Conservation (phyloP, 2,113 vertebrate species). For the Anhinga anhinga region DNA sequence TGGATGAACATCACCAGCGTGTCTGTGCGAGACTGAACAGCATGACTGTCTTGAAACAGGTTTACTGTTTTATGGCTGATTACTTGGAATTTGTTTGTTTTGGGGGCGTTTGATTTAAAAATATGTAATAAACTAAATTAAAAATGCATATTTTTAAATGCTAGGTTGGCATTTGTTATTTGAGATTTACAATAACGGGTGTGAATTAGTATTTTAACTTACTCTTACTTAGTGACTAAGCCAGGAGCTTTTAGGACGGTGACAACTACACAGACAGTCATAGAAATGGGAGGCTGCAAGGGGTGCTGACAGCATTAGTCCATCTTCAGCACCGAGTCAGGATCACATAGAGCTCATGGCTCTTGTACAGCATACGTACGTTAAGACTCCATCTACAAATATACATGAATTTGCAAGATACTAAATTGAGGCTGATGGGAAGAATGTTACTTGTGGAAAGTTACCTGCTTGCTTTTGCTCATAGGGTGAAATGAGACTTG, state of each 20-base stretch:
- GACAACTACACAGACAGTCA: too few relatives aligned
- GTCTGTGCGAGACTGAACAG: background rate
- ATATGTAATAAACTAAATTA: background rate
- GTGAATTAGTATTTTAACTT: background rate
- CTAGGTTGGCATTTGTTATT: background rate
- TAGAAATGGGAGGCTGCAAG: background rate
- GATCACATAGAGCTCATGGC: background rate
- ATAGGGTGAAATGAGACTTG: background rate
- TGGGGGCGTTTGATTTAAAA: background rate
- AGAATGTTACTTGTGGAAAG: background rate
- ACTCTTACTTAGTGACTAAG: background rate
- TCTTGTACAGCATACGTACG: background rate
- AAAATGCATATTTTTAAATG: background rate
- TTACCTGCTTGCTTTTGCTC: background rate
- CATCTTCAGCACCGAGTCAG: background rate
- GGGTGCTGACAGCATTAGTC: background rate
- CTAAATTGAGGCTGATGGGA: background rate
- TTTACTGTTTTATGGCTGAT: background rate
- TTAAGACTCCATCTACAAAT: background rate
- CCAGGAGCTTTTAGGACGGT: background rate
- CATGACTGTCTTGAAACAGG: background rate
- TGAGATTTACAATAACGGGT: background rate
- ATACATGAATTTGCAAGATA: background rate
- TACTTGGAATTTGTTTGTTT: background rate
- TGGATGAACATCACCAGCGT: background rate